These are phyloP conservation scores for Leguminivora glycinivorella DNA, from an alignment of 1,140 invertebrate genomes.

Conservation along the genomic window DNA sequence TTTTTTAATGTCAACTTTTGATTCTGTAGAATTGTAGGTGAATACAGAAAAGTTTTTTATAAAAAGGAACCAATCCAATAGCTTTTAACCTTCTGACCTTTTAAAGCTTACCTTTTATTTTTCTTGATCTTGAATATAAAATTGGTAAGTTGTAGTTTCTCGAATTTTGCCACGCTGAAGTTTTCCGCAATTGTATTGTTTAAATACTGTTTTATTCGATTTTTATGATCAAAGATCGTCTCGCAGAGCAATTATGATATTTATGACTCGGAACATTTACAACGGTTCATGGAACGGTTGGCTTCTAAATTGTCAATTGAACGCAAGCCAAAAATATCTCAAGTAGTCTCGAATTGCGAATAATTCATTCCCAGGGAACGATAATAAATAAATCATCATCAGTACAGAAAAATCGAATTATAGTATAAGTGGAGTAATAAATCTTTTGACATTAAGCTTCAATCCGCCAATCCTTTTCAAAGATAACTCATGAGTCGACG, in stretches of 20 bases:
- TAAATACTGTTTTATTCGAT: background rate
- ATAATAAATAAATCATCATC: background rate
- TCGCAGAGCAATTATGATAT: background rate
- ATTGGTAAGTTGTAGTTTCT: too few relatives aligned
- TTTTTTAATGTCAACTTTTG: too few relatives aligned
- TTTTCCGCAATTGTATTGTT: too few relatives aligned
- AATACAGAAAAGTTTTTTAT: too few relatives aligned
- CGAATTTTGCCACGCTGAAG: too few relatives aligned
- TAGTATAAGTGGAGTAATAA: conserved; percentile 36
- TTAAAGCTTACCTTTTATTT: too few relatives aligned
- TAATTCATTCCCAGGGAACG: background rate
- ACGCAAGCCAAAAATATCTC: conserved; percentile 10
- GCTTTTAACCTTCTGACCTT: too few relatives aligned
- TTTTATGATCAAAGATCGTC: background rate
- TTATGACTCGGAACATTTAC: background rate
- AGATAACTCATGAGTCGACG: conserved; percentile 30
- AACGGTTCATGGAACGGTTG: background rate
- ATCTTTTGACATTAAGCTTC: conserved; percentile 39
- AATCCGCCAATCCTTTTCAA: conserved; percentile 29
- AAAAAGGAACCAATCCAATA: too few relatives aligned
- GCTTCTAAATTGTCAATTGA: background rate
- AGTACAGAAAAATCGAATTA: background rate
- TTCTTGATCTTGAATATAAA: too few relatives aligned
- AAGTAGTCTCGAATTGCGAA: background rate
- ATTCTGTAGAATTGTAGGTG: too few relatives aligned